Conservation (phyloP, 2,888 invertebrate genomes). For the Drosophila macrospina region DNA sequence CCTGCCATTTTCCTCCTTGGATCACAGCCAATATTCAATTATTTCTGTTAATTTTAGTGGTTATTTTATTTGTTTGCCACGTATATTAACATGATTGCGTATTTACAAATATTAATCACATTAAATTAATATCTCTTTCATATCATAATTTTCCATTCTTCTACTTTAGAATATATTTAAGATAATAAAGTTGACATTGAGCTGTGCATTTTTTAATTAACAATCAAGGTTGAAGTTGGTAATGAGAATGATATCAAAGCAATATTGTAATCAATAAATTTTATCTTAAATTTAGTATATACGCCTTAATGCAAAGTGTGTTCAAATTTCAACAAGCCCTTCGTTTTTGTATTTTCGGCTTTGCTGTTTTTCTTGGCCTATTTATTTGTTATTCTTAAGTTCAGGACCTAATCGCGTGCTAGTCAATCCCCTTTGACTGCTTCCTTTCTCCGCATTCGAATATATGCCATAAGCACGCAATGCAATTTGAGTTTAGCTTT, state of each 20-base stretch:
- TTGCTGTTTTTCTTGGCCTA: constrained; percentile 37
- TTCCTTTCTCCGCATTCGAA: neutral
- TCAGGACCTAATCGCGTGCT: constrained; percentile 61
- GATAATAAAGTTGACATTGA: constrained; percentile 44
- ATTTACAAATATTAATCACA: constrained; percentile 1
- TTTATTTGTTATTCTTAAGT: constrained; percentile 67
- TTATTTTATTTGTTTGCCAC: constrained; percentile 14
- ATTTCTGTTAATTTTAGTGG: constrained; percentile 17
- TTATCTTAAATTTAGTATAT: neutral
- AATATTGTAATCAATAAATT: neutral
- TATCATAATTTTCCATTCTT: constrained; percentile 16
- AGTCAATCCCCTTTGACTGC: constrained; percentile 1
- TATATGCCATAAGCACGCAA: constrained; percentile 54
- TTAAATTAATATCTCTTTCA: constrained; percentile 28
- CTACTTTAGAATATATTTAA: neutral
- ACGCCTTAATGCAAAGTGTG: constrained; percentile 2
- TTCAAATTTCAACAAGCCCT: constrained; percentile 7
- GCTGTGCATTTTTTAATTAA: constrained; percentile 1
- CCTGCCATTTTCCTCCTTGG: constrained; percentile 34
- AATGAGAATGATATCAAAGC: constrained; percentile 1
- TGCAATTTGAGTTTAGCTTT: constrained; percentile 26
- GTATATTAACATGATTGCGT: neutral
- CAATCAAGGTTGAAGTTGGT: neutral
- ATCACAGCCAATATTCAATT: constrained; percentile 27
- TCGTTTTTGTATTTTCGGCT: constrained; percentile 9